A percentile compares a stretch with the other conserved stretches of the same genome.
Evolutionary conservation across 2,888 invertebrate species (phyloP).

Genomic region (Willowsia nigromaculata): DNA sequence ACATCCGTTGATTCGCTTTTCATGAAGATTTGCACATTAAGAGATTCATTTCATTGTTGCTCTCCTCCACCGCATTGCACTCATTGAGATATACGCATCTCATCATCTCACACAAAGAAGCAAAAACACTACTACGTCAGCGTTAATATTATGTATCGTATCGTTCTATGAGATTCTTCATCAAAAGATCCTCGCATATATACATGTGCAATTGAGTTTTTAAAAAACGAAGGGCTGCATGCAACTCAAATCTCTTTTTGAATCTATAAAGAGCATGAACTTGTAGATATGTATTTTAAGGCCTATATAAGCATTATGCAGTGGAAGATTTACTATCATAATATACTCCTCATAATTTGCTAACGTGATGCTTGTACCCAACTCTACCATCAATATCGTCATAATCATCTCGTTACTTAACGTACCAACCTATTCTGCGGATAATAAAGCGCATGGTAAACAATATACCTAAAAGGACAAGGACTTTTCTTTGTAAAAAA

Average conservation of each 20-base stretch:
- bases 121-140: not conserved
- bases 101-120: not conserved
- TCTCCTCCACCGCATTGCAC: not conserved
- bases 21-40: constrained; percentile 17
- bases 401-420: not conserved
- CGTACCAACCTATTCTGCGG: not conserved
- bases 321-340: too few species aligned
- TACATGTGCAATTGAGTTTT: too few species aligned
- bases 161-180: too few species aligned
- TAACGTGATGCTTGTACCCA: not conserved
- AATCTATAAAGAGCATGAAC: too few species aligned
- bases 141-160: too few species aligned
- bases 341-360: constrained; percentile 5
- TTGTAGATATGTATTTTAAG: too few species aligned
- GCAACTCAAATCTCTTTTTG: too few species aligned
- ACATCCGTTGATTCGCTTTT: not conserved
- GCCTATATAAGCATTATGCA: too few species aligned
- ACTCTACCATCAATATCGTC: not conserved
- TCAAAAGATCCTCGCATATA: too few species aligned
- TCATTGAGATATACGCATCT: not conserved
- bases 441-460: constrained; percentile 3
- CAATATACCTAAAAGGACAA: constrained; percentile 50
- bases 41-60: constrained; percentile 6
- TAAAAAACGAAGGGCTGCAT: too few species aligned
- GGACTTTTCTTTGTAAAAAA: constrained; percentile 43